Base-by-base conservation (phyloP, 2,888 invertebrate genomes). In the Alsophila aescularia region DNA sequence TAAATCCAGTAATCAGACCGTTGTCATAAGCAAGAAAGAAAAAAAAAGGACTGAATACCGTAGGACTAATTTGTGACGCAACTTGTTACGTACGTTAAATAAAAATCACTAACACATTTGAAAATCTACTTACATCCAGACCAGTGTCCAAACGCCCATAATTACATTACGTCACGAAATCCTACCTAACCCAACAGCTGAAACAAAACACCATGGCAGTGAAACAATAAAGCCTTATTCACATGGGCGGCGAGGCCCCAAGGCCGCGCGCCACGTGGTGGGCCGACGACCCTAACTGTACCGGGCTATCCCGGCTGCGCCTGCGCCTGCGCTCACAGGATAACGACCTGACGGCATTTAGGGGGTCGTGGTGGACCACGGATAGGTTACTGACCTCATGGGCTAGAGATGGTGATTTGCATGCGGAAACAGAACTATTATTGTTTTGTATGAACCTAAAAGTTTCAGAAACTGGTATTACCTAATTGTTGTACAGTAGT, bases 201-300 rank as follows among this genome's bases (percentile, higher is more conserved):
- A 39, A 39, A 39, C 43, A 51, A 43, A 43, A 49, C 35, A 42
- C 10, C 12, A 40, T 24, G 14, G 41, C n/a, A 10, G 10, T 9
- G 10, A 7, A 27, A 50, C 52, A 52, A 44, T 44, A 27, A 52
- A 15, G 24, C 43, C 47, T 36, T 43, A 44, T 55, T 55, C 15
- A 37, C 40, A 53, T 53, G 58, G 52, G 24, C 2, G 45, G 43
- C 37, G 52, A 49, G 45, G 39, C 16, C 41, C 49, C 61, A 64
- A 61, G 64, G 61, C 58, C 67, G 35, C 56, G 45, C 43, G 39
- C 58, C 59, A 62, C 61, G 64, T 64, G 65, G 59, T 52, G 36
- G 60, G 53, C 31, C 67, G 61, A 49, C 56, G 64, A 66, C 59
- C 68, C 60, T 65, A 65, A 65, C 64, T 57, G 64, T 59, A 55